Conservation (phyloP, 2,888 invertebrate species). For the Salticus scenicus region DNA sequence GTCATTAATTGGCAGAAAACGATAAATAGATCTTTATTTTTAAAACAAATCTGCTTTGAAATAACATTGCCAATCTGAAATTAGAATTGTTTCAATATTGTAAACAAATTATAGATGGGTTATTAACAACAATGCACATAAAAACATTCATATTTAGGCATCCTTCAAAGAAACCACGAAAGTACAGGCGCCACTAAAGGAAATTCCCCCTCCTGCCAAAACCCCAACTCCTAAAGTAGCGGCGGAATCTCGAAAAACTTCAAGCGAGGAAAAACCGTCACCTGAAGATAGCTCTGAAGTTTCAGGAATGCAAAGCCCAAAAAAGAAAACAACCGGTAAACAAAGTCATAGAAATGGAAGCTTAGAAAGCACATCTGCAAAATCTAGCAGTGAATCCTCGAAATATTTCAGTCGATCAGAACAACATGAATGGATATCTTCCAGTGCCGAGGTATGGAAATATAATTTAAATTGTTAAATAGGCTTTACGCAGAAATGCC, state of each 20-base stretch:
- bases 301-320: conserved; percentile 56
- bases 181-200: background rate
- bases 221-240: conserved; percentile 1
- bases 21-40: too few species aligned
- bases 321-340: background rate
- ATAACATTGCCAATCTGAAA: too few species aligned
- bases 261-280: conserved; percentile 57
- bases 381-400: conserved; percentile 63
- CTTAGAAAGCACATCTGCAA: conserved; percentile 52
- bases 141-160: too few species aligned
- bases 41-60: too few species aligned
- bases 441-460: conserved; percentile 56
- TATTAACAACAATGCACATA: too few species aligned
- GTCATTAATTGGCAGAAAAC: too few species aligned
- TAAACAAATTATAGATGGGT: too few species aligned
- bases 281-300: conserved; percentile 65
- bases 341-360: conserved; percentile 1
- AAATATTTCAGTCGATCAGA: conserved; percentile 16
- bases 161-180: background rate
- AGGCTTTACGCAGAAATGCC: too few species aligned
- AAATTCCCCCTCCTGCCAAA: background rate
- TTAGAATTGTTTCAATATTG: too few species aligned
- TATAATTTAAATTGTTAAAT: too few species aligned
- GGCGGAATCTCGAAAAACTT: conserved; percentile 31
- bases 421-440: conserved; percentile 54